Percentiles rank a stretch among this genome's conserved stretches.
Evolutionary conservation across 2,888 invertebrate genomes (phyloP).

Genomic region (Torymus texanus): DNA sequence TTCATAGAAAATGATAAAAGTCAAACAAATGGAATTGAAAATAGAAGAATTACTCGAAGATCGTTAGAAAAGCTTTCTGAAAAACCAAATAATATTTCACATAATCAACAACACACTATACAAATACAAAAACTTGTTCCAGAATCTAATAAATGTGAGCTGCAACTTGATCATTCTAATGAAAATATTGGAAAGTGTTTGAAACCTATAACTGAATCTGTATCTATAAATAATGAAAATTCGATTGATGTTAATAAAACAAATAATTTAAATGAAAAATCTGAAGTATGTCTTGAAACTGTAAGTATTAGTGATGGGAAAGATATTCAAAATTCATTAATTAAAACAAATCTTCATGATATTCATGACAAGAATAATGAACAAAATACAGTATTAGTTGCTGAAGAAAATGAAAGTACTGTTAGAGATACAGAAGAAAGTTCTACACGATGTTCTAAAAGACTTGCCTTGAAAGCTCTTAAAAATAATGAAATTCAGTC

Average conservation of each 20-base stretch:
- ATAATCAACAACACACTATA: neutral
- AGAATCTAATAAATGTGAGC: slow-evolving; percentile 23
- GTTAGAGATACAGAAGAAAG: neutral
- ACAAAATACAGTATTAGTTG: too few relatives aligned
- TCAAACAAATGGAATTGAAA: too few relatives aligned
- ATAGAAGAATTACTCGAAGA: slow-evolving; percentile 14
- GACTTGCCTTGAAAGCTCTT: neutral
- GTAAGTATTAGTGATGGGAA: too few relatives aligned
- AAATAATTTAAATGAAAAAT: neutral
- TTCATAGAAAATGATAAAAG: too few relatives aligned
- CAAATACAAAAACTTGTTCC: neutral
- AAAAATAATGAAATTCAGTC: slow-evolving; percentile 21
- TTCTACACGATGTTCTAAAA: slow-evolving; percentile 1
- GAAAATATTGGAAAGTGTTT: slow-evolving; percentile 1
- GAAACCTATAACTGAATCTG: neutral
- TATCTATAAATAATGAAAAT: neutral
- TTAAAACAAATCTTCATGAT: neutral
- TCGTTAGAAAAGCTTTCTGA: slow-evolving; percentile 22
- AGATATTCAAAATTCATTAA: neutral
- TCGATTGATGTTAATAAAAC: neutral
- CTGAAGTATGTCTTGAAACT: too few relatives aligned
- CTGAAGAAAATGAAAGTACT: neutral
- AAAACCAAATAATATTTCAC: slow-evolving; percentile 1
- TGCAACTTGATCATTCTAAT: neutral
- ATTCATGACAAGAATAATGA: too few relatives aligned